These are phyloP conservation scores for Ceyx erithaca DNA, from an alignment of 2,797 vertebrate genomes.

Conservation along the genomic window DNA sequence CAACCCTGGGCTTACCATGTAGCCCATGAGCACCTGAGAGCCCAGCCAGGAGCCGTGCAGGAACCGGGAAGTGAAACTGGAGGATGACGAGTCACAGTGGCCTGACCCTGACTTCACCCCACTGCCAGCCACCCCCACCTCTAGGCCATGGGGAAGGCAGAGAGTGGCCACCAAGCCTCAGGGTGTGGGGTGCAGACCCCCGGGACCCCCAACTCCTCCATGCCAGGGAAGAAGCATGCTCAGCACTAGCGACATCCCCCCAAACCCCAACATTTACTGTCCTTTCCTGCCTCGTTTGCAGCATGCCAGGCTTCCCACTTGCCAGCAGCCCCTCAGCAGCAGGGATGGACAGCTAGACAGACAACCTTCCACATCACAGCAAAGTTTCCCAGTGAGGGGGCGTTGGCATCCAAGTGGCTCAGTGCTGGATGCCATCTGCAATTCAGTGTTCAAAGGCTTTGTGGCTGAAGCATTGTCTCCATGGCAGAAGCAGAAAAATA, in stretches of 20 bases:
- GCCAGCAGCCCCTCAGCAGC: not conserved
- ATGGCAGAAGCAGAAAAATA: not conserved
- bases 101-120: not conserved
- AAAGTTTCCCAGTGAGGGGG: not conserved
- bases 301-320: not conserved
- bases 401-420: not conserved
- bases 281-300: not conserved
- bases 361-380: not conserved
- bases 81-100: not conserved
- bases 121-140: fast-evolving
- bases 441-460: constrained; percentile 28
- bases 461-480: not conserved
- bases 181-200: not conserved
- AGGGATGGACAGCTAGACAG: not conserved
- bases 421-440: not conserved
- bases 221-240: fast-evolving
- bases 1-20: not conserved
- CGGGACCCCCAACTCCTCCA: not conserved
- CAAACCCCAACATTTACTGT: not conserved
- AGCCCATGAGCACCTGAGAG: not conserved
- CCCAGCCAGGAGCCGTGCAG: fast-evolving
- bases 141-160: not conserved
- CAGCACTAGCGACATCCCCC: not conserved
- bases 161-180: fast-evolving
- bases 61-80: not conserved